Percentiles rank a stretch among this genome's conserved stretches.
Conservation (phyloP, 2,888 invertebrate genomes). For the Suillia variegata region DNA sequence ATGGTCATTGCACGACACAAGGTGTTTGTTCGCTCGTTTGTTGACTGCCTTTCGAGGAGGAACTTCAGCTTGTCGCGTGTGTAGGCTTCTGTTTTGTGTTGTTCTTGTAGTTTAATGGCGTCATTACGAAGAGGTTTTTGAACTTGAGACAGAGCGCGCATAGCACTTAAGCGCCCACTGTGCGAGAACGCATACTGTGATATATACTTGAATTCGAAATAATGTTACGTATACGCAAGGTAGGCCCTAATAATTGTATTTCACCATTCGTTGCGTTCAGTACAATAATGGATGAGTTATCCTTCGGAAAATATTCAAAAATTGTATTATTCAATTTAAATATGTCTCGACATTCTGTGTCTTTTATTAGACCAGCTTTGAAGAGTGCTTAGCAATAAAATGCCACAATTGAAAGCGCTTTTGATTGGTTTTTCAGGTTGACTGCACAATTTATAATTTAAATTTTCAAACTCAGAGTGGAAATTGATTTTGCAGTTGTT, state of each 20-base stretch:
- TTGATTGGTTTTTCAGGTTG: slow-evolving; percentile 48
- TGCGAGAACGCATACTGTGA: too few species aligned
- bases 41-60: too few species aligned
- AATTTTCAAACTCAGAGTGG: slow-evolving; percentile 14
- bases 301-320: too few species aligned
- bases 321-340: too few species aligned
- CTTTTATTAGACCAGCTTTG: too few species aligned
- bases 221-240: background rate
- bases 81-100: background rate
- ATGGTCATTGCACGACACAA: slow-evolving; percentile 1
- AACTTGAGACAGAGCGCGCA: background rate
- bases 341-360: too few species aligned
- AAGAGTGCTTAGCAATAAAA: background rate
- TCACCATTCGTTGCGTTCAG: too few species aligned
- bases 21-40: too few species aligned
- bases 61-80: too few species aligned
- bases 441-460: slow-evolving; percentile 24
- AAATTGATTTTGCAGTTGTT: slow-evolving; percentile 8
- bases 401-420: slow-evolving; percentile 3
- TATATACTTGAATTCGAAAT: too few species aligned
- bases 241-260: too few species aligned
- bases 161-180: background rate
- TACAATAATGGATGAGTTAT: too few species aligned
- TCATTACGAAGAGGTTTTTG: slow-evolving; percentile 9
- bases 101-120: slow-evolving; percentile 1